phyloP scores from a whole-genome alignment of 2,888 invertebrate species.

The Xestobium rufovillosum region DNA sequence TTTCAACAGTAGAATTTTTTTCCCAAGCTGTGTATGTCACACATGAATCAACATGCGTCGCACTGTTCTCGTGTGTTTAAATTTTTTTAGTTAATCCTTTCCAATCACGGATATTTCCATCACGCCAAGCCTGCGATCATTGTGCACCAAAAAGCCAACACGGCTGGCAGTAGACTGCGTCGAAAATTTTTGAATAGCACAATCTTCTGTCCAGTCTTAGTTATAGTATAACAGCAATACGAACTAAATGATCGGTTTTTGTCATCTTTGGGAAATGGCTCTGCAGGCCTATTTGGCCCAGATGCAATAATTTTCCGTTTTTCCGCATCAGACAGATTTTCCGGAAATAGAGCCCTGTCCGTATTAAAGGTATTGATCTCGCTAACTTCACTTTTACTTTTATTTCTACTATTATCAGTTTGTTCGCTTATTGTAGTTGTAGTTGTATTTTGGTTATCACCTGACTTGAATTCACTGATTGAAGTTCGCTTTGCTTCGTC shows the following conservation, averaged over 20 bases:
- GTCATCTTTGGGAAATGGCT: conserved; percentile 6
- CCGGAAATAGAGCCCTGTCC: too few relatives aligned
- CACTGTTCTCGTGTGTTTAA: conserved; percentile 7
- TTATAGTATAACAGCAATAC: background rate
- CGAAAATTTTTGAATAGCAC: conserved; percentile 17
- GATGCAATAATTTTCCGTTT: conserved; percentile 4
- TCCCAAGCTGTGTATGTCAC: background rate
- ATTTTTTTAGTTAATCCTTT: conserved; percentile 13
- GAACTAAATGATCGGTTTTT: background rate
- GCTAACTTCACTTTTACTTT: too few relatives aligned
- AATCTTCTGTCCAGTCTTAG: conserved; percentile 6
- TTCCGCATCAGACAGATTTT: too few relatives aligned
- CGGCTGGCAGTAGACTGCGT: conserved; percentile 17
- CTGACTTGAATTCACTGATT: too few relatives aligned
- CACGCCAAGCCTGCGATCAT: conserved; percentile 4
- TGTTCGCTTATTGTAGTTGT: too few relatives aligned
- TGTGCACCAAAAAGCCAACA: conserved; percentile 21
- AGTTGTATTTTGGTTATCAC: conserved; percentile 3
- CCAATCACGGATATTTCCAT: conserved; percentile 12
- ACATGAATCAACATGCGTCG: conserved; percentile 9
- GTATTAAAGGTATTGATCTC: too few relatives aligned
- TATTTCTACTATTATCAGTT: too few relatives aligned
- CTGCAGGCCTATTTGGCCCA: conserved; percentile 3
- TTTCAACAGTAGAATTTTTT: conserved; percentile 7
- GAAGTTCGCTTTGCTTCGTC: too few relatives aligned